Percentiles rank a stretch among this genome's conserved stretches.
These are phyloP conservation scores for Axinella damicornis DNA, from an alignment of 37 sponge, comb jelly and placozoan species.

Conservation along the genomic window DNA sequence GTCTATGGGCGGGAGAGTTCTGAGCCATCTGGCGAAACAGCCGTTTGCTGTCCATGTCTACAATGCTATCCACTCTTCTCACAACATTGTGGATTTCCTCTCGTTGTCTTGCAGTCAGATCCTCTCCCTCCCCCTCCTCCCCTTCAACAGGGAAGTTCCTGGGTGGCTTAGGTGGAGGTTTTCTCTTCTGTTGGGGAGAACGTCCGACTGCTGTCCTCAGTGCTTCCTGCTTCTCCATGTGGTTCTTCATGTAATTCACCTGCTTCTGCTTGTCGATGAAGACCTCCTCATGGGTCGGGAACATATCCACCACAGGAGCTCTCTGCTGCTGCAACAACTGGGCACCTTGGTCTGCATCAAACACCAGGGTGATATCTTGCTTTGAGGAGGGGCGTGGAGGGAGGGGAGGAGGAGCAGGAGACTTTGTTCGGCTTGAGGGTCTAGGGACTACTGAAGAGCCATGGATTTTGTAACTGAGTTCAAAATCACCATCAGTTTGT, in stretches of 20 bases:
- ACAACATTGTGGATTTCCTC: not conserved
- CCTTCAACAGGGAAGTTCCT: not conserved
- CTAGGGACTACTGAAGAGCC: no score
- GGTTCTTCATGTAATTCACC: not conserved
- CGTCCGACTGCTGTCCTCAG: not conserved
- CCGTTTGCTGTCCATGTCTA: not conserved
- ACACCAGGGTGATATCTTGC: not conserved
- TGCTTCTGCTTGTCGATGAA: not conserved
- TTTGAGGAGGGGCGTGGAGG: constrained; percentile 34
- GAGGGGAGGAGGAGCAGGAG: constrained; percentile 25
- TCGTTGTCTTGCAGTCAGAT: not conserved
- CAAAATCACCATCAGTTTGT: no score
- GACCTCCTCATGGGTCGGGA: not conserved
- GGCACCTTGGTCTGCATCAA: no score
- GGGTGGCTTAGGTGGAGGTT: constrained; percentile 50
- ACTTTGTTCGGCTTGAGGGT: no score
- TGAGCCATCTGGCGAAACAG: no score
- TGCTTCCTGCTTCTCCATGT: not conserved
- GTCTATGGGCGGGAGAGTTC: not conserved
- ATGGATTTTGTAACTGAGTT: no score
- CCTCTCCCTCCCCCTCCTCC: not conserved
- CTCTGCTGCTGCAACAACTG: no score
- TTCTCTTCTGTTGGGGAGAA: constrained; percentile 2
- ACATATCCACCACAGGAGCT: no score
- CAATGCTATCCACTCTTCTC: constrained; percentile 4